Conservation (phyloP, 2,797 vertebrate genomes). For the Distichodus sexfasciatus region DNA sequence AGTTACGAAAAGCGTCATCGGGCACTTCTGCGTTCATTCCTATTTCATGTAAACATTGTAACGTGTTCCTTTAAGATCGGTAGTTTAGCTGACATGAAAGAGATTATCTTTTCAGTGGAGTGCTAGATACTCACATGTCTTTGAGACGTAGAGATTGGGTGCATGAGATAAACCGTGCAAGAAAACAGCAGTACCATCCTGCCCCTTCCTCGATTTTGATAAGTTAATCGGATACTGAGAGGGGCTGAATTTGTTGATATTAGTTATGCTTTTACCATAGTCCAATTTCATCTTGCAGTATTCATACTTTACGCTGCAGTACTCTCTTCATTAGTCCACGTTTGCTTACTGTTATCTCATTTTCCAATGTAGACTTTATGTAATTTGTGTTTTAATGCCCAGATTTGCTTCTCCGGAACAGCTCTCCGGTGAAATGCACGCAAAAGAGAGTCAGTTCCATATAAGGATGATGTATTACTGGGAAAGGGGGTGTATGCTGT, state of each 20-base stretch:
- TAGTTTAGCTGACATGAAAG: no score
- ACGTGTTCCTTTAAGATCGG: no score
- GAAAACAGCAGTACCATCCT: no score
- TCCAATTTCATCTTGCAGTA: not conserved
- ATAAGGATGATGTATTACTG: conserved; percentile 18
- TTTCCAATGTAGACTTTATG: not conserved
- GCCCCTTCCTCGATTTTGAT: no score
- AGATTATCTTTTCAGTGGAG: no score
- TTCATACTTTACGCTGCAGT: not conserved
- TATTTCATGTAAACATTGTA: no score
- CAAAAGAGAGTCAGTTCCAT: conserved; percentile 17
- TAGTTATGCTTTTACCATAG: conserved; percentile 1
- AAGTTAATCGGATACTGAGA: no score
- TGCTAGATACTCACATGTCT: no score
- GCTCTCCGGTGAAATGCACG: not conserved
- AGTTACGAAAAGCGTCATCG: no score
- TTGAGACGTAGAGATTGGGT: no score
- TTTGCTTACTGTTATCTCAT: not conserved
- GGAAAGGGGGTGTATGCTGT: conserved; percentile 12
- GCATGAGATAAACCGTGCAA: no score
- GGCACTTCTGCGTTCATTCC: no score
- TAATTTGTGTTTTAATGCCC: not conserved
- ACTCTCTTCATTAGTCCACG: not conserved
- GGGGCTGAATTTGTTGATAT: not conserved
- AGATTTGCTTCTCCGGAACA: not conserved